Percentiles rank a stretch among this genome's conserved stretches.
phyloP scores from a whole-genome alignment of 1,140 invertebrate species.

The Drosophila lowei region DNA sequence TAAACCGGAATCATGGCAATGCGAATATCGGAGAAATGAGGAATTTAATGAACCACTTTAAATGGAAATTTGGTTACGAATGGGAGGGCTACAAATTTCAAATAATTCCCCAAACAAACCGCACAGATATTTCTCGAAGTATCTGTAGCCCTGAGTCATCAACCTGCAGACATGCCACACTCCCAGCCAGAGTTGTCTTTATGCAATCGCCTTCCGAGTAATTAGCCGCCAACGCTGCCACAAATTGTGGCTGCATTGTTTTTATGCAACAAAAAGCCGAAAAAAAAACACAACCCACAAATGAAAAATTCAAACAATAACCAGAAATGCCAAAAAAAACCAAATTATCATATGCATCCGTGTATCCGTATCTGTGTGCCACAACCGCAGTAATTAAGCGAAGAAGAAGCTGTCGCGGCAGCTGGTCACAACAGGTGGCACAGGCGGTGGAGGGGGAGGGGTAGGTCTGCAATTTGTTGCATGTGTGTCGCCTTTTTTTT shows the following conservation, averaged over 20 bases:
- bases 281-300: conserved; percentile 23
- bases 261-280: conserved; percentile 55
- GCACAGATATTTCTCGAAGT: background rate
- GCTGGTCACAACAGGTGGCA: conserved; percentile 54
- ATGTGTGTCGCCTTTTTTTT: conserved; percentile 31
- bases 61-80: too few relatives aligned
- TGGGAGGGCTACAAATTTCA: too few relatives aligned
- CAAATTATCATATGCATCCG: conserved; percentile 56
- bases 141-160: conserved; percentile 16
- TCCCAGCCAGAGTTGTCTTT: conserved; percentile 13
- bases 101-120: too few relatives aligned
- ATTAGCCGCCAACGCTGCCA: conserved; percentile 56
- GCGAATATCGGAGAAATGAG: conserved; percentile 16
- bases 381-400: conserved; percentile 51
- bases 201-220: conserved; percentile 42
- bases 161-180: conserved; percentile 4
- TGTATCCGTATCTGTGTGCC: conserved; percentile 11
- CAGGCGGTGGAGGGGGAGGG: background rate
- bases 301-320: conserved; percentile 65
- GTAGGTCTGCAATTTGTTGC: conserved; percentile 30
- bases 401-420: conserved; percentile 58
- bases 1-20: conserved; percentile 17
- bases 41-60: background rate
- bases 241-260: conserved; percentile 63
- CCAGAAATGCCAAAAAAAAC: conserved; percentile 63